A percentile compares a stretch with the other conserved stretches of the same genome.
Evolutionary conservation across 2,888 invertebrate species (phyloP).

Genomic region (Drosophila parthenogenetica): DNA sequence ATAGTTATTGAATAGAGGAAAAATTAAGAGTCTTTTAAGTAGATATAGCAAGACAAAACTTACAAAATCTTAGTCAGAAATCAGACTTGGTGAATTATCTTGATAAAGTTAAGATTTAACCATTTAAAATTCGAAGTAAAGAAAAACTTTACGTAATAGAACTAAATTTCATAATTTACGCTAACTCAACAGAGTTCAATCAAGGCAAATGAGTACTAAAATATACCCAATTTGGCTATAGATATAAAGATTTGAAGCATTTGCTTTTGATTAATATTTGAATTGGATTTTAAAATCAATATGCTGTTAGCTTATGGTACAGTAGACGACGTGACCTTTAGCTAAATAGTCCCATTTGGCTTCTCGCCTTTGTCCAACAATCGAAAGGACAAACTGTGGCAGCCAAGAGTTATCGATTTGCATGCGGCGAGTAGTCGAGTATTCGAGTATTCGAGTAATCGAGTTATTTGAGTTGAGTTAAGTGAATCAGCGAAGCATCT

Average conservation of each 20-base stretch:
- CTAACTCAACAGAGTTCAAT: too few species aligned
- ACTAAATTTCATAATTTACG: too few species aligned
- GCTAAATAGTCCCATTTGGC: background rate
- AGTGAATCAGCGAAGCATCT: slow-evolving; percentile 42
- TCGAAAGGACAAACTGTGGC: background rate
- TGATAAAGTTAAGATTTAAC: too few species aligned
- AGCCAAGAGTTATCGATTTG: slow-evolving; percentile 23
- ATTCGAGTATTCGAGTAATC: slow-evolving; percentile 18
- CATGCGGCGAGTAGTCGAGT: slow-evolving; percentile 13
- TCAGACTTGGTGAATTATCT: too few species aligned
- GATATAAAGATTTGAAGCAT: too few species aligned
- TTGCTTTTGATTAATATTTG: background rate
- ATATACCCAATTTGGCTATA: background rate
- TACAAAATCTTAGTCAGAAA: too few species aligned
- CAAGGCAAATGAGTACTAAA: too few species aligned
- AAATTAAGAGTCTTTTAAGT: too few species aligned
- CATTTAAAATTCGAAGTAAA: too few species aligned
- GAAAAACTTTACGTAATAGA: too few species aligned
- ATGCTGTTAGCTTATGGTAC: slow-evolving; percentile 1
- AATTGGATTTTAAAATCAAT: background rate
- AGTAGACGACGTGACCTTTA: slow-evolving; percentile 10
- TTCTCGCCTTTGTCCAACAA: background rate
- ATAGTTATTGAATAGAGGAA: too few species aligned
- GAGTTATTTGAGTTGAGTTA: slow-evolving; percentile 32
- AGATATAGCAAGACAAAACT: too few species aligned